Evolutionary conservation across 2,797 vertebrate species (phyloP), one percentile per base, ranked within the genome.

Genomic region (Eospalax fontanierii): DNA sequence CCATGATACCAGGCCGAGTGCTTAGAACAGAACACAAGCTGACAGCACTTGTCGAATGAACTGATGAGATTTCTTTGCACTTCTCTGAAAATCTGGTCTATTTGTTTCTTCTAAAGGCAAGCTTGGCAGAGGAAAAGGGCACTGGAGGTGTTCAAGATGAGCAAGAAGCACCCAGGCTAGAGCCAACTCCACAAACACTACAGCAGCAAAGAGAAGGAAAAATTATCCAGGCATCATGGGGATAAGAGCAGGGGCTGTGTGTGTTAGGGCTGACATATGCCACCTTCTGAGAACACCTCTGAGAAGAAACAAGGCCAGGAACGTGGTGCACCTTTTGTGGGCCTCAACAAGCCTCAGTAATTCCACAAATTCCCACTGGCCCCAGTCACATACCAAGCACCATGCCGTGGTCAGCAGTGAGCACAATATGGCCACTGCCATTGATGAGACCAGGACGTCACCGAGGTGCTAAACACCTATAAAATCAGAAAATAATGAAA

Each of bases 31-130:
- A 88, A 78, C 3, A 59, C 40, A 91, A 84, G 63, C 71, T 59
- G 80, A 81, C 12, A 28, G 66, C 30, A n/a, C 87, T 40, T 92
- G 85, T 0, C 80, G 81, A 90, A 22, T 87, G 81, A 93, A 63
- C 84, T 30, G 38, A 35, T 0, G 2, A 79, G n/a, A 21, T 66
- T 75, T 78, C 61, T 93, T 43, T 57, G 46, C 63, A 40, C 40
- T 15, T 65, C 65, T 94, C 86, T 70, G 71, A 3, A 61, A 43
- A 85, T 54, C 16, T 71, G 79, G 54, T 38, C 68, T 76, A 65
- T 70, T 26, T 79, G 87, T 59, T 46, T 74, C n/a, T n/a, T 73
- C 86, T 54, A 46, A 78, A 50, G 61, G 16, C 73, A 88, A 85
- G 59, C 3, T 35, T 91, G 4, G 54, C 2, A 30, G 50, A 33